Percentiles rank a stretch among this genome's conserved stretches.
Evolutionary conservation across 1,140 invertebrate species (phyloP).

Genomic region (Tetramorium parvispinum): DNA sequence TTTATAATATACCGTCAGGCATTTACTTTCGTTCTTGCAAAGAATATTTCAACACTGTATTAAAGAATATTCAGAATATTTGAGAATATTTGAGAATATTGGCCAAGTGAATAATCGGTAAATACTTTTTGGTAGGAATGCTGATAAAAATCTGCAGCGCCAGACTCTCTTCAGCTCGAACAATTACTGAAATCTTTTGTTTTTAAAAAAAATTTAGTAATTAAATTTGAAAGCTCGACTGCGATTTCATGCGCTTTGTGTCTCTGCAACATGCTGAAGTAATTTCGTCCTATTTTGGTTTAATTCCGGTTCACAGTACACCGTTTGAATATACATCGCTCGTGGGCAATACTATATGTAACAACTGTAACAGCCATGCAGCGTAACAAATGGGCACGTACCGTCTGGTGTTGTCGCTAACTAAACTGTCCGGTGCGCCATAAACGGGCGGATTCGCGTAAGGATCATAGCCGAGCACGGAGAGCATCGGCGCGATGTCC

Average conservation of each 20-base stretch:
- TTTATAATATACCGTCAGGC: background rate
- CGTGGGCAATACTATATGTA: slow-evolving; percentile 7
- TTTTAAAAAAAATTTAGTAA: background rate
- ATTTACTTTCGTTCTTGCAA: background rate
- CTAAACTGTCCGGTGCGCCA: slow-evolving; percentile 93
- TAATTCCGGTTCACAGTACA: background rate
- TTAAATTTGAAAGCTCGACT: background rate
- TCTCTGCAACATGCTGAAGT: background rate
- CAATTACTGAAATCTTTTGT: background rate
- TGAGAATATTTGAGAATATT: background rate
- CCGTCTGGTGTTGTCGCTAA: slow-evolving; percentile 92
- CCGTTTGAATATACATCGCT: background rate
- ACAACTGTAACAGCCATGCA: slow-evolving; percentile 40
- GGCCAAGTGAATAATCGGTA: background rate
- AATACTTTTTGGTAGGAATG: background rate
- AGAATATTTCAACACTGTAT: background rate
- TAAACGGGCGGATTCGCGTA: slow-evolving; percentile 97
- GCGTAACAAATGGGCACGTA: slow-evolving; percentile 58
- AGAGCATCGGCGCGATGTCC: slow-evolving; percentile 96
- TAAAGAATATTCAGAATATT: background rate
- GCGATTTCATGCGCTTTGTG: background rate
- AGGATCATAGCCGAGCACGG: slow-evolving; percentile 96
- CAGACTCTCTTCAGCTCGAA: background rate
- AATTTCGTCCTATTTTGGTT: slow-evolving; percentile 9
- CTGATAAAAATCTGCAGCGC: background rate